Base-by-base conservation (phyloP, 2,888 invertebrate genomes). In the Clitarchus hookeri region DNA sequence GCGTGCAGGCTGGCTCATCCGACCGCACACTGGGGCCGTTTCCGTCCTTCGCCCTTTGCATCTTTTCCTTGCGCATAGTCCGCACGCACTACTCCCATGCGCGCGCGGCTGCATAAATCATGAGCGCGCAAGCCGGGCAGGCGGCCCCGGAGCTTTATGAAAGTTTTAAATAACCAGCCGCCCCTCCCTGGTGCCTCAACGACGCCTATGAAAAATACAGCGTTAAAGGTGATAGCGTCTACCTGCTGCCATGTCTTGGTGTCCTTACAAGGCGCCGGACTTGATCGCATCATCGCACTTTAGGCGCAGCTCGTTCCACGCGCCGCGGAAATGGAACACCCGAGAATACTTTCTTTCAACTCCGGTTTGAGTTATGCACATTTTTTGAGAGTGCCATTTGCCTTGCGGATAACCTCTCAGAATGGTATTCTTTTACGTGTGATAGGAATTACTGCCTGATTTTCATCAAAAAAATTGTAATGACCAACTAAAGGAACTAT, bases 161-260 rank as follows among this genome's bases (percentile, higher is more conserved):
- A 65, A 65, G 65, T 65, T 65, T 65, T 65, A 65, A 65, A 65
- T 65, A 65, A 65, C 65, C 65, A n/a, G 65, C 65, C 65, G 65
- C 19, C 65, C 8, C 19, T 19, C 8, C 16, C 65, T 3, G 11
- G n/a, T 0, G 65, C 65, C 0, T 6, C 65, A 23, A 65, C 65
- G n/a, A 11, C 65, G 65, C 65, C 65, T n/a, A 23, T 65, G 65
- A 65, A 65, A 65, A 65, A 65, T 65, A 65, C 65, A 65, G n/a
- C n/a, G 3, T n/a, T 65, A 65, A 65, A 23, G 65, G 65, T 23
- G 65, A 65, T 65, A 23, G 19, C n/a, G 19, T 6, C n/a, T 65
- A 11, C 65, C 8, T 9, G 65, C 65, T 2, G 16, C 0, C 4
- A 6, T n/a, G 65, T 65, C 8, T 1, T 23, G 19, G 19, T n/a